Evolutionary conservation across 2,888 invertebrate genomes (phyloP), one percentile per base, ranked within the genome.

Genomic region (Hecatera dysodea): DNA sequence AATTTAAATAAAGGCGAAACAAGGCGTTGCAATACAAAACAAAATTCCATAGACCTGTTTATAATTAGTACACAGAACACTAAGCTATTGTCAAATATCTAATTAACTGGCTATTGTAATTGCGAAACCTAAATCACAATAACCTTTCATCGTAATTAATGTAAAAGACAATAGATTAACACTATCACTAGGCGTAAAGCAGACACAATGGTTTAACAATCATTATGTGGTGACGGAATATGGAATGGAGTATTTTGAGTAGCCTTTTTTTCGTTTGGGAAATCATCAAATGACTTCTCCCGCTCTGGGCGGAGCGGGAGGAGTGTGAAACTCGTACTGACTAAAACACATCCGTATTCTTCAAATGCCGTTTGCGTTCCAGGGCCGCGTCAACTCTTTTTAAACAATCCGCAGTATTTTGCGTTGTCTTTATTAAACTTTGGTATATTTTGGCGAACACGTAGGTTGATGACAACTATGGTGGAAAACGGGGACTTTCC

Each of bases 61-160:
- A 36, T 46, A 24, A 36, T 19, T 36, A n/a, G 15, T 44, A 44
- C 44, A 46, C 33, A 27, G 24, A 36, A 50, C 46, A 66, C 27
- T 12, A n/a, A 55, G 55, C 66, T 67, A 67, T 66, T 50, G 39
- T 67, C 36, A 27, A n/a, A 48, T 29, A 36, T 22, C 6, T 29
- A 67, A 67, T 52, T 29, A 22, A 19, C 42, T 19, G 29, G 39
- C 15, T 52, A 39, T 36, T 66, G 50, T 44, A 12, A 67, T 44
- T 44, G 24, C 19, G 44, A 27, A 36, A 27, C 42, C 24, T 52
- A 67, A 44, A 67, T 53, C 53, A 53, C 9, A 68, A 68, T 36
- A 44, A 33, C 52, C 24, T 44, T 67, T 52, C 4, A 67, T 42
- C 2, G 1, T 67, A 44, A 67, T 67, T 44, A 19, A 42, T 24